These are phyloP conservation scores for Lithophane ornitopus DNA, from an alignment of 2,888 invertebrate genomes.

Conservation along the genomic window DNA sequence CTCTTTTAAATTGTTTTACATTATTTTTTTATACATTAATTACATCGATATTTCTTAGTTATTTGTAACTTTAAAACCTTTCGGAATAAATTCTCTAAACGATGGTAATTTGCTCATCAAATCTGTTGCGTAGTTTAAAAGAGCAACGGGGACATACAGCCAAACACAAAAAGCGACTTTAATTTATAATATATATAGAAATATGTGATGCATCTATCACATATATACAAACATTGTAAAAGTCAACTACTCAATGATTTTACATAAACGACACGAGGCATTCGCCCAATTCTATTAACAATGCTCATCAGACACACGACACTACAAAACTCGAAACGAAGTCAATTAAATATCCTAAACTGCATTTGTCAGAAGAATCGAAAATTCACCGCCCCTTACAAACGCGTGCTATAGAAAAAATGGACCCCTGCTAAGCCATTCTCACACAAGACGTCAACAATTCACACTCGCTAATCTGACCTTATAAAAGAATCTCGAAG, in stretches of 20 bases:
- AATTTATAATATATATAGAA: too few relatives aligned
- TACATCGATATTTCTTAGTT: too few relatives aligned
- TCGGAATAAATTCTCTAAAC: too few relatives aligned
- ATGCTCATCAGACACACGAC: constrained; percentile 40
- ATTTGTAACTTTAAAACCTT: too few relatives aligned
- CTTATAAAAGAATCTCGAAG: constrained; percentile 71
- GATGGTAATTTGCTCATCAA: too few relatives aligned
- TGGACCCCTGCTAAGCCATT: constrained; percentile 63
- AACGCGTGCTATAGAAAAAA: constrained; percentile 53
- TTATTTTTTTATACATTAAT: too few relatives aligned
- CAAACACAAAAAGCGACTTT: too few relatives aligned
- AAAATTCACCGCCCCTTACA: constrained; percentile 64
- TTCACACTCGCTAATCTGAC: constrained; percentile 73
- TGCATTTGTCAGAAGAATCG: constrained; percentile 80
- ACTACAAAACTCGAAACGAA: constrained; percentile 70
- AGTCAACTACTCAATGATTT: not conserved
- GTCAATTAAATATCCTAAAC: constrained; percentile 77
- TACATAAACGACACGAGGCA: constrained; percentile 10
- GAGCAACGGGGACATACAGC: too few relatives aligned
- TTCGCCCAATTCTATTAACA: constrained; percentile 42
- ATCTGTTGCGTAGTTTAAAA: too few relatives aligned
- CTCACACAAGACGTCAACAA: constrained; percentile 72
- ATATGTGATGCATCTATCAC: too few relatives aligned
- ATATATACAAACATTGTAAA: too few relatives aligned
- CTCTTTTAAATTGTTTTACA: too few relatives aligned